These are phyloP conservation scores for Dryas iulia DNA, from an alignment of 1,140 invertebrate genomes.

Conservation along the genomic window DNA sequence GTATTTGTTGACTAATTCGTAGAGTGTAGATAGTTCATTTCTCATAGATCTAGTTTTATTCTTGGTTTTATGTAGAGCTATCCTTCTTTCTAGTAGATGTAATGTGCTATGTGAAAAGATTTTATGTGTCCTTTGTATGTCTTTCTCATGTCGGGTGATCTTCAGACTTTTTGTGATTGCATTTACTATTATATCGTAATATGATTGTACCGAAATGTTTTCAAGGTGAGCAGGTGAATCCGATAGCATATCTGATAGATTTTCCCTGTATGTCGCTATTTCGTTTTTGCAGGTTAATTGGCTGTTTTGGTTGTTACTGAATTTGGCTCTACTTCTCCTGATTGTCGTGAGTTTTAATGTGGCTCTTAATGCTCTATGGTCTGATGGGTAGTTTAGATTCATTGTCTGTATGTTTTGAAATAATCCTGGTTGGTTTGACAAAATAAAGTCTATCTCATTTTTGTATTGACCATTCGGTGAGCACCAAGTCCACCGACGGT, in stretches of 20 bases:
- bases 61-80: constrained; percentile 19
- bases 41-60: constrained; percentile 26
- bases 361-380: constrained; percentile 24
- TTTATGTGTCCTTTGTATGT: constrained; percentile 14
- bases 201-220: constrained; percentile 21
- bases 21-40: constrained; percentile 28
- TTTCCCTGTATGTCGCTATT: constrained; percentile 12
- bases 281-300: constrained; percentile 17
- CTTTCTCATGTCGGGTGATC: not conserved
- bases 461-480: constrained; percentile 4
- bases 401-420: constrained; percentile 21
- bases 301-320: not conserved
- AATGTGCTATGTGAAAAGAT: constrained; percentile 10
- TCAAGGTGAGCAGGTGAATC: not conserved
- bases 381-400: constrained; percentile 16
- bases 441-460: constrained; percentile 24
- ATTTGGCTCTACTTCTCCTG: constrained; percentile 1
- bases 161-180: constrained; percentile 26
- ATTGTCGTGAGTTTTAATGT: not conserved
- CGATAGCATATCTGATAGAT: not conserved
- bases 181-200: constrained; percentile 25
- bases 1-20: constrained; percentile 30
- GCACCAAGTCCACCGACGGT: constrained; percentile 15
- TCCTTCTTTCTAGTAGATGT: constrained; percentile 22
- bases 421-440: constrained; percentile 10